Conservation (phyloP, 2,113 vertebrate genomes). For the Albula glossodonta region DNA sequence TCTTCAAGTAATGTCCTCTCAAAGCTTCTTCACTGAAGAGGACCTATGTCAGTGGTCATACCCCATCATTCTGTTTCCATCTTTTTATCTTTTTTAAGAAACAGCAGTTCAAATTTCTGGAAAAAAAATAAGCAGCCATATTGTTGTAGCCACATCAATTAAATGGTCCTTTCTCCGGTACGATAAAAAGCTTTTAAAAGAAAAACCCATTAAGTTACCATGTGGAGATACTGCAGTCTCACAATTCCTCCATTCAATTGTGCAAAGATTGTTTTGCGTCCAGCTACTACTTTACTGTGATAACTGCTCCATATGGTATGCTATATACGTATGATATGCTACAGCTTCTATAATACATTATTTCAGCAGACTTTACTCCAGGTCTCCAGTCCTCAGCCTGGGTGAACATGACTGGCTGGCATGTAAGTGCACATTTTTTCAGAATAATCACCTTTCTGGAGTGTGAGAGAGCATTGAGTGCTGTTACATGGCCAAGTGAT, state of each 20-base stretch:
- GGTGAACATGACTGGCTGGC: neutral
- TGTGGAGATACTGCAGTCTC: neutral
- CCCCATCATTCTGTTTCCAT: neutral
- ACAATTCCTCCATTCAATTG: no score
- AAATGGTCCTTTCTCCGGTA: no score
- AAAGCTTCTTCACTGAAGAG: neutral
- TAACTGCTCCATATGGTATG: no score
- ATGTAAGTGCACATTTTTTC: neutral
- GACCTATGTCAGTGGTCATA: neutral
- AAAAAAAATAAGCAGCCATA: neutral
- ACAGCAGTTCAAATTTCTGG: neutral
- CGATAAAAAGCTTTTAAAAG: no score
- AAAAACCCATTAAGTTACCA: neutral
- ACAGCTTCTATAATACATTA: neutral
- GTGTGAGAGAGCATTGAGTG: neutral
- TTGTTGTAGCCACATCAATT: no score
- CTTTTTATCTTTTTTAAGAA: conserved; percentile 1
- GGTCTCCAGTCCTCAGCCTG: neutral
- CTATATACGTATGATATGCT: neutral
- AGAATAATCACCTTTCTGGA: neutral
- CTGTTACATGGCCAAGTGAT: neutral
- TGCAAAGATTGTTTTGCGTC: no score
- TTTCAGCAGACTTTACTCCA: neutral
- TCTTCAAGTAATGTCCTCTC: conserved; percentile 22
- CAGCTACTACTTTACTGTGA: no score